Conservation (phyloP, 2,113 vertebrate species). For the Laticauda colubrina region DNA sequence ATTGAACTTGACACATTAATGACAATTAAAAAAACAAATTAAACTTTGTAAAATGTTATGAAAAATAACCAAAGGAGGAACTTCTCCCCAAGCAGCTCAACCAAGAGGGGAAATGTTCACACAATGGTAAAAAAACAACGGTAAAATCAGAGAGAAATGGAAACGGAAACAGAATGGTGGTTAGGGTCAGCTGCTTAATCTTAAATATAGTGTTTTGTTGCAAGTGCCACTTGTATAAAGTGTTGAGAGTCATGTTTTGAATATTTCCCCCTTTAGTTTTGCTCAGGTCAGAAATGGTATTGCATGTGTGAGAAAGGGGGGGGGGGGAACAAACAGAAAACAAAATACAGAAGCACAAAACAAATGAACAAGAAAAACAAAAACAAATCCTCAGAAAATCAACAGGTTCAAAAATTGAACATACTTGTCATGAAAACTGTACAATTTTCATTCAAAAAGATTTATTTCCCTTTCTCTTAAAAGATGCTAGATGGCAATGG, state of each 20-base stretch:
- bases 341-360: background rate
- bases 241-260: background rate
- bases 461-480: background rate
- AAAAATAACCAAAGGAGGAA: background rate
- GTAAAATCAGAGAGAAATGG: background rate
- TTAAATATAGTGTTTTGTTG: background rate
- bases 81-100: background rate
- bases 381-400: background rate
- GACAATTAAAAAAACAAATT: background rate
- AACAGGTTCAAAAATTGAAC: background rate
- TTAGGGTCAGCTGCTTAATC: background rate
- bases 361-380: background rate
- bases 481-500: background rate
- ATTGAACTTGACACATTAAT: background rate
- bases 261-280: background rate
- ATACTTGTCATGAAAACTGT: background rate
- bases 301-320: background rate
- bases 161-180: background rate
- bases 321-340: background rate
- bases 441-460: background rate
- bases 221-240: background rate
- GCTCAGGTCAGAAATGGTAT: background rate
- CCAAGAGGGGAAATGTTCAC: background rate
- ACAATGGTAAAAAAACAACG: background rate
- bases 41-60: background rate